These are phyloP conservation scores for Tuta absoluta DNA, from an alignment of 2,888 invertebrate genomes.

Conservation along the genomic window DNA sequence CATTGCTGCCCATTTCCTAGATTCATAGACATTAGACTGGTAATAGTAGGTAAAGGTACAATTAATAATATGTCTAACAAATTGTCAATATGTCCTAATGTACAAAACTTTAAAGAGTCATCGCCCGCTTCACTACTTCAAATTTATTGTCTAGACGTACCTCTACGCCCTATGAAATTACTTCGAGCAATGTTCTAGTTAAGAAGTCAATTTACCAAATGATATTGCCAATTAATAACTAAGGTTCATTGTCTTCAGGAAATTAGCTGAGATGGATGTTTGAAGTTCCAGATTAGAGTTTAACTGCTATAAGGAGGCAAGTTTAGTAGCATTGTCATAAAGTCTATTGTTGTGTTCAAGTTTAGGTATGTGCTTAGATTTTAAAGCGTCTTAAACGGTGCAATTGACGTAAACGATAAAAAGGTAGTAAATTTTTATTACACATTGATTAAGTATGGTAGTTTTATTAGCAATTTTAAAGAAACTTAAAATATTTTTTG, in stretches of 20 bases:
- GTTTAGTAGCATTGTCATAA: background rate
- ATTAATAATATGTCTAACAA: too few relatives aligned
- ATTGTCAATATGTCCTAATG: too few relatives aligned
- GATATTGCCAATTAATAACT: constrained; percentile 25
- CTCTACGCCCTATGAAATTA: constrained; percentile 2
- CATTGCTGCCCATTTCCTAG: too few relatives aligned
- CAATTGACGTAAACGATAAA: background rate
- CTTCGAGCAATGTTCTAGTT: constrained; percentile 14
- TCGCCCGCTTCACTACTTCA: too few relatives aligned
- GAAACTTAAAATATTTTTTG: too few relatives aligned
- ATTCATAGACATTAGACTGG: too few relatives aligned
- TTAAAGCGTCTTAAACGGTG: background rate
- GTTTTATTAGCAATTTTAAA: too few relatives aligned
- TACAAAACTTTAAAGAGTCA: too few relatives aligned
- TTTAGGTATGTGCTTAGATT: background rate
- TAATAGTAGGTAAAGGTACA: too few relatives aligned
- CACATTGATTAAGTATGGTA: too few relatives aligned
- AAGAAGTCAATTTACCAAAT: constrained; percentile 25
- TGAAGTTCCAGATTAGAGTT: constrained; percentile 12
- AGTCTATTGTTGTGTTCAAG: background rate
- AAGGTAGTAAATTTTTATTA: too few relatives aligned
- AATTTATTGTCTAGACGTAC: background rate
- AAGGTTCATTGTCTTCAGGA: constrained; percentile 20
- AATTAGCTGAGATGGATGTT: constrained; percentile 17
- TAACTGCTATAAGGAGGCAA: background rate